These are phyloP conservation scores for Heliocidaris tuberculata DNA, from an alignment of 35 echinoderm and acorn worm genomes.

Conservation along the genomic window DNA sequence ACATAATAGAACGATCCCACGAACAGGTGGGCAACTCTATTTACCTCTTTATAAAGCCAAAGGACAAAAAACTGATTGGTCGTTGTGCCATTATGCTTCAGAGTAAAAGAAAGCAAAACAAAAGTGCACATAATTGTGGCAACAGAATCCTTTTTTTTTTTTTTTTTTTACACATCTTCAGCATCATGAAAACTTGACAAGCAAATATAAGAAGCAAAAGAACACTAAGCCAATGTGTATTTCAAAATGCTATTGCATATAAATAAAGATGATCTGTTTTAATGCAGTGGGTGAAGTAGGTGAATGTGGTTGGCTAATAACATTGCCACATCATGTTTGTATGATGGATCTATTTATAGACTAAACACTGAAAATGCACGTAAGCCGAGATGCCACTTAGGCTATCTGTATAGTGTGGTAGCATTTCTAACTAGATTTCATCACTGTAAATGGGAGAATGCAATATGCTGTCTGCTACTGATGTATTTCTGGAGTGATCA, in stretches of 20 bases:
- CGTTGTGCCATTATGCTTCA: too few relatives aligned
- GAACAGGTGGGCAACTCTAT: background rate
- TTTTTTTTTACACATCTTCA: too few relatives aligned
- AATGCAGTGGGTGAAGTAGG: background rate
- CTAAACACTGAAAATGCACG: background rate
- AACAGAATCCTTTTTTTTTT: too few relatives aligned
- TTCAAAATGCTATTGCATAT: too few relatives aligned
- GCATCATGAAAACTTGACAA: too few relatives aligned
- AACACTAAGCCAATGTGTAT: too few relatives aligned
- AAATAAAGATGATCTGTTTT: background rate
- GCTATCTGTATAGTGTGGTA: too few relatives aligned
- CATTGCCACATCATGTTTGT: background rate
- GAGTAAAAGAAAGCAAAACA: too few relatives aligned
- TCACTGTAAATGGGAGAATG: background rate
- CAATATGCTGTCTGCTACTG: background rate
- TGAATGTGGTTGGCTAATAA: background rate
- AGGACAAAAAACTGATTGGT: too few relatives aligned
- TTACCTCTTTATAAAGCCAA: too few relatives aligned
- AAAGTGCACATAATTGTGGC: too few relatives aligned
- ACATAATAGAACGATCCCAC: background rate
- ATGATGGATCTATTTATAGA: background rate
- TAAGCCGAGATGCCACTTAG: background rate
- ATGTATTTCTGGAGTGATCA: background rate
- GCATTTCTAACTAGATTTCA: background rate
- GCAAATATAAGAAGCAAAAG: too few relatives aligned